These are phyloP conservation scores for Neopipo cinnamomea DNA, from an alignment of 2,113 vertebrate genomes.

Conservation along the genomic window DNA sequence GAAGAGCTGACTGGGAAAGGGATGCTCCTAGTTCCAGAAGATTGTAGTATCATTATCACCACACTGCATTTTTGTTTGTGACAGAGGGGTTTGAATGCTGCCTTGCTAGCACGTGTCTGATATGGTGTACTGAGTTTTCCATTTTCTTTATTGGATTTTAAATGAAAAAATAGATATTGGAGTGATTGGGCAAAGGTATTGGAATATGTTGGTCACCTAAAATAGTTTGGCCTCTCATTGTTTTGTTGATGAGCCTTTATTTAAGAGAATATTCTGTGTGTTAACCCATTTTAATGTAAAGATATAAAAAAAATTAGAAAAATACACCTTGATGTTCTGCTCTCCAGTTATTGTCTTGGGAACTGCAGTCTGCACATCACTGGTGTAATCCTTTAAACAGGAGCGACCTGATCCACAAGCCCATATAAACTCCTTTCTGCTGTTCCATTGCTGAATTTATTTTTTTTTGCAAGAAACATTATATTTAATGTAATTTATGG, in stretches of 20 bases:
- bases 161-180: neutral
- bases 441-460: neutral
- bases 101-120: fast-evolving
- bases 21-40: neutral
- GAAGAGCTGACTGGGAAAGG: neutral
- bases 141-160: neutral
- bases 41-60: fast-evolving
- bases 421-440: neutral
- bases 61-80: neutral
- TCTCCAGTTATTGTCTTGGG: neutral
- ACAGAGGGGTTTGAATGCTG: neutral
- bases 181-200: neutral
- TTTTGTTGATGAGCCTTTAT: neutral
- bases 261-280: neutral
- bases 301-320: neutral
- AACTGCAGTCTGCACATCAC: neutral
- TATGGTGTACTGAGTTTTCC: neutral
- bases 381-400: neutral
- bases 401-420: neutral
- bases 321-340: neutral
- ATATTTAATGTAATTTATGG: neutral
- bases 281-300: neutral
- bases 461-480: neutral
- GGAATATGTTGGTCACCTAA: neutral
- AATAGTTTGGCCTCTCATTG: neutral